phyloP scores from a whole-genome alignment of 2,888 invertebrate species.

The Heliconius aoede region DNA sequence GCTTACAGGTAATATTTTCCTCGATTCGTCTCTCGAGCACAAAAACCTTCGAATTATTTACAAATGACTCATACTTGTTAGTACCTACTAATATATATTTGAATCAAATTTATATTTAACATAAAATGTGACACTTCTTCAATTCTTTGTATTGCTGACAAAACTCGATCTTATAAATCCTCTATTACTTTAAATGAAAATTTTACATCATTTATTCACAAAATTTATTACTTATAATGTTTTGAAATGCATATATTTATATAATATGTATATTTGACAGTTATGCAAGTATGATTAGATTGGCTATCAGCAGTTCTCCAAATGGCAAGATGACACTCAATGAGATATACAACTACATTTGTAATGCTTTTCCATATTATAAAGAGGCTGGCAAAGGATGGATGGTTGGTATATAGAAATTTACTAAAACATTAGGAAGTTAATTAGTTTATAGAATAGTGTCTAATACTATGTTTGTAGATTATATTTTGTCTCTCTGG shows the following conservation, averaged over 20 bases:
- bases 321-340: slow-evolving; percentile 89
- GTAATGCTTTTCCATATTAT: slow-evolving; percentile 88
- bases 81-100: slow-evolving; percentile 13
- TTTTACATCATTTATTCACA: neutral
- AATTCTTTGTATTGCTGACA: slow-evolving; percentile 16
- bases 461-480: too few relatives aligned
- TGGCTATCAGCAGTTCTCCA: slow-evolving; percentile 87
- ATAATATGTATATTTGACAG: slow-evolving; percentile 66
- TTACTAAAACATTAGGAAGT: neutral
- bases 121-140: neutral
- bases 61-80: slow-evolving; percentile 44
- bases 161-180: neutral
- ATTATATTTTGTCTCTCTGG: too few relatives aligned
- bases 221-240: neutral
- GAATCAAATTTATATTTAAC: slow-evolving; percentile 30
- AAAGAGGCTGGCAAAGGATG: slow-evolving; percentile 87
- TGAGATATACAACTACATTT: slow-evolving; percentile 89
- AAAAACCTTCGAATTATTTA: slow-evolving; percentile 51
- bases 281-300: slow-evolving; percentile 87
- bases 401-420: slow-evolving; percentile 82
- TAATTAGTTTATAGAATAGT: neutral
- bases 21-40: slow-evolving; percentile 56
- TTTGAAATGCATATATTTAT: slow-evolving; percentile 7
- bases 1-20: slow-evolving; percentile 80
- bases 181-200: neutral